phyloP scores from a whole-genome alignment of 2,888 invertebrate species.

The Drosophila pegasa region DNA sequence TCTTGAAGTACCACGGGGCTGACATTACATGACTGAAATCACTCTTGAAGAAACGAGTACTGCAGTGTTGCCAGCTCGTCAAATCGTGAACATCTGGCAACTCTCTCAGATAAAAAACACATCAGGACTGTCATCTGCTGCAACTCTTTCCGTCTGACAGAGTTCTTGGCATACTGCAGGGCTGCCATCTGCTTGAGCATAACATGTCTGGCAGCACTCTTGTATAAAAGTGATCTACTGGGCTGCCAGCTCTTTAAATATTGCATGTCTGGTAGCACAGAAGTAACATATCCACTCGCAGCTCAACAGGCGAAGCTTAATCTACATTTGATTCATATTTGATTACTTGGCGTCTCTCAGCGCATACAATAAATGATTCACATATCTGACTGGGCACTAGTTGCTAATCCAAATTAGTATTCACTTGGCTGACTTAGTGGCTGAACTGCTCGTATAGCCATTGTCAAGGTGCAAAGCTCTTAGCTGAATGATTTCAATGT shows the following conservation, averaged over 20 bases:
- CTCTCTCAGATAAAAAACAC: too few species aligned
- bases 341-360: not conserved
- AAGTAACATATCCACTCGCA: not conserved
- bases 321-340: not conserved
- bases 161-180: not conserved
- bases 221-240: not conserved
- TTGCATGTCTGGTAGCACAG: not conserved
- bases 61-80: too few species aligned
- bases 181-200: not conserved
- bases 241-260: not conserved
- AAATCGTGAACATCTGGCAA: too few species aligned
- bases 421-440: not conserved
- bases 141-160: too few species aligned
- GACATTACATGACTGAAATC: too few species aligned
- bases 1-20: not conserved
- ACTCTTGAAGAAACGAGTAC: too few species aligned
- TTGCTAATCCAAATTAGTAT: not conserved
- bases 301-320: not conserved
- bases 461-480: conserved; percentile 5
- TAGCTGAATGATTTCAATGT: not conserved
- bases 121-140: too few species aligned
- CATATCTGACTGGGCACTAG: not conserved
- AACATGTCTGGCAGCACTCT: not conserved
- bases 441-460: not conserved
- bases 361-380: too few species aligned